phyloP scores from a whole-genome alignment of 2,888 invertebrate species.

The Hirtodrosophila trivittata region DNA sequence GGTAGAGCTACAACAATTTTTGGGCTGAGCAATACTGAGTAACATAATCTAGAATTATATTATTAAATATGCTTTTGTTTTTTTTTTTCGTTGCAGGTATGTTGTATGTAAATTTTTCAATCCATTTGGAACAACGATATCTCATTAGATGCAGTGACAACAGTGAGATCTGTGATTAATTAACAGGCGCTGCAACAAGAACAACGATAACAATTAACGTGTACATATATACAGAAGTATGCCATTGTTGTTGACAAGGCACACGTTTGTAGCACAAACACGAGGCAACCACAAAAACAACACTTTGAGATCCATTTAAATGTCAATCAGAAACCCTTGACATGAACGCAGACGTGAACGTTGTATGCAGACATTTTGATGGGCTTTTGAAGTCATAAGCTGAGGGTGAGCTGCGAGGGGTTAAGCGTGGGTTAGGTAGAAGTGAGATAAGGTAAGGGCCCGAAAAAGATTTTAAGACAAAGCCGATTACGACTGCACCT shows the following conservation, averaged over 20 bases:
- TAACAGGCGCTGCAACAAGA: conserved; percentile 41
- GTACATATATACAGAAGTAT: conserved; percentile 12
- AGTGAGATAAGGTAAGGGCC: no score
- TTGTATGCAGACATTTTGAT: conserved; percentile 31
- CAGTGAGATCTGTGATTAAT: conserved; percentile 57
- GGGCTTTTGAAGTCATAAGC: conserved; percentile 3
- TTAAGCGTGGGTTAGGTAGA: no score
- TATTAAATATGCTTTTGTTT: not conserved
- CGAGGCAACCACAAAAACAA: conserved; percentile 40
- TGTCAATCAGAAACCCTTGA: conserved; percentile 50
- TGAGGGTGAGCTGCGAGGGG: not conserved
- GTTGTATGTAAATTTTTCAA: conserved; percentile 22
- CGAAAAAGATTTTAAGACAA: no score
- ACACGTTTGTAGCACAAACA: conserved; percentile 50
- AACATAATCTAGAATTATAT: no score
- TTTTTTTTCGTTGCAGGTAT: conserved; percentile 54
- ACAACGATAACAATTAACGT: conserved; percentile 37
- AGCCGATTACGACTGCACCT: no score
- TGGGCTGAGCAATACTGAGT: no score
- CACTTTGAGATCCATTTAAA: conserved; percentile 60
- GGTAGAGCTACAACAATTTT: no score
- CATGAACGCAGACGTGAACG: conserved; percentile 25
- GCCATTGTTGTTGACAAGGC: conserved; percentile 53
- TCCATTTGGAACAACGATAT: conserved; percentile 25
- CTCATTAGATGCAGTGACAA: conserved; percentile 39